Evolutionary conservation across 2,113 vertebrate genomes (phyloP), one percentile per base, ranked within the genome.

Genomic region (Oceanodroma tethys): DNA sequence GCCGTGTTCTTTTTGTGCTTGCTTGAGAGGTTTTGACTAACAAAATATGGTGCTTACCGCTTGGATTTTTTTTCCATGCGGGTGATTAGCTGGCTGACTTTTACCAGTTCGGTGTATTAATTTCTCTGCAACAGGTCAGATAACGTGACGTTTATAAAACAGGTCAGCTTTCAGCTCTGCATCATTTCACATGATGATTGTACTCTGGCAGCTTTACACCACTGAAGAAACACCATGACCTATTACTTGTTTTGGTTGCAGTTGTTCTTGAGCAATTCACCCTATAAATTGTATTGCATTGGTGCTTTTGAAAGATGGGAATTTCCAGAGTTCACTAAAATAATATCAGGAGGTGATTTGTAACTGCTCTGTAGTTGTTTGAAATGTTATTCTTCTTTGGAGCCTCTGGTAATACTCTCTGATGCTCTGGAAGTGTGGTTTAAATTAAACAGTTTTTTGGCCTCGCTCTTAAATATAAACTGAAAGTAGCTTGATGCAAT

Each of bases 201-300:
- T 22, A 7, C 52, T 36, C 81, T 40, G 55, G 34, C 3, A 58
- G 15, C 30, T 74, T 12, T 11, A 3, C 13, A 30, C 14, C 21
- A 0, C 58, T 26, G 48, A 30, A 80, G 84, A 50, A 83, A 42
- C 86, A 55, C 42, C 10, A 0, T 2, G 29, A 40, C 58, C 84
- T 81, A 10, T 53, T 55, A 5, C 0, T 34, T 3, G 1, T 4
- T 11, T 11, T 32, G 66, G 30, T n/a, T 10, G 16, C 65, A 6
- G 25, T 52, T 84, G 59, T 9, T 59, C 88, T 86, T 75, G 74
- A 59, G 95, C 86, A 83, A 5, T 36, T 68, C 63, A 38, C 72
- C 59, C 18, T 6, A 0, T 13, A 9, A 30, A 1, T 1, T 36
- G 7, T 10, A 10, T 62, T 6, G 26, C 4, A 5, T 7, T 38